Base-by-base conservation (phyloP, 2,797 vertebrate species). In the Gobio occitaniae region DNA sequence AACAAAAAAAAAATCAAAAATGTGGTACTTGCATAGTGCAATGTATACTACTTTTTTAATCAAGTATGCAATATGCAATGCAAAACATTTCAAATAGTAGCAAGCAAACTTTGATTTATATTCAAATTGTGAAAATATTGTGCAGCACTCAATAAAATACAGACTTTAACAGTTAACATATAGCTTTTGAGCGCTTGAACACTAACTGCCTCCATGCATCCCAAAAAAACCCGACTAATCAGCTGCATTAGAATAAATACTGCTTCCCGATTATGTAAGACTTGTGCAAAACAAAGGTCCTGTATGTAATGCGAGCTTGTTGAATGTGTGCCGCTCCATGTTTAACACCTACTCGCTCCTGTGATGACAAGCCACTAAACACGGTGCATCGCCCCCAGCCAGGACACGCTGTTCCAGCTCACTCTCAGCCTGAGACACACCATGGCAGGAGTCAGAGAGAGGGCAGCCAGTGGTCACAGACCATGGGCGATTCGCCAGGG, bases 321-420 rank as follows among this genome's bases (percentile, higher is more conserved):
- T 83, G 50, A 83, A 83, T 38, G 47, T 15, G 54, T 50, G 15
- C 19, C 12, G 21, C 32, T 75, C 19, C 29, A 52, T 11, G 29
- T 54, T 80, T 32, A 54, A n/a, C 48, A 68, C 65, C 32, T 69
- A 80, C 63, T 52, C 47, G 2, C 29, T n/a, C 29, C 56, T 32
- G 48, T 13, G 61, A 54, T 68, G 81, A 75, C 25, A 76, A 52
- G 52, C 69, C 38, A 29, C 38, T 44, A 56, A 72, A 56, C 50
- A 54, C 6, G 3, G 38, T 2, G 38, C 38, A 69, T 48, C 41
- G 0, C 11, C 44, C 29, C 32, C 19, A 36, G 21, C 56, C 50
- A 69, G 82, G 10, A 78, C 82, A 68, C 36, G 25, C 72, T 77
- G 82, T 84, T 84, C 82, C 80, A 38, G 15, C 11, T n/a, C 6